Conservation (phyloP, 2,888 invertebrate species). For the Leptura quadrifasciata region DNA sequence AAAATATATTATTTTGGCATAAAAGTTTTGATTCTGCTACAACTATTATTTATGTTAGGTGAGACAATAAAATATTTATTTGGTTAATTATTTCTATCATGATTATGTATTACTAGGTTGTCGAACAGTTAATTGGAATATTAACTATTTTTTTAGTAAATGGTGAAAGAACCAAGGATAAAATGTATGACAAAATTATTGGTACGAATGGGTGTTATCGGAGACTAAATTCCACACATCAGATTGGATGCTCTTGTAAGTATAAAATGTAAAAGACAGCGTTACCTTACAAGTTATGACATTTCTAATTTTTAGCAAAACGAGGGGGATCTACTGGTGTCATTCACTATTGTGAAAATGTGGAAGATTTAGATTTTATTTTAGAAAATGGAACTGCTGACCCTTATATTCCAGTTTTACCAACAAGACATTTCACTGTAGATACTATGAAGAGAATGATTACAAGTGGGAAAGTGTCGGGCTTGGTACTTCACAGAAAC, state of each 20-base stretch:
- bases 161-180: slow-evolving; percentile 82
- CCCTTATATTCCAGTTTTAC: slow-evolving; percentile 87
- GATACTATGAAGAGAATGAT: slow-evolving; percentile 75
- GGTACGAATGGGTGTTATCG: slow-evolving; percentile 89
- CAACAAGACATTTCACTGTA: slow-evolving; percentile 79
- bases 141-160: slow-evolving; percentile 69
- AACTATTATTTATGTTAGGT: slow-evolving; percentile 4
- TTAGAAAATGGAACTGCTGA: slow-evolving; percentile 83
- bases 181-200: slow-evolving; percentile 86
- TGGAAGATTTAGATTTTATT: slow-evolving; percentile 85
- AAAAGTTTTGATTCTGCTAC: background rate
- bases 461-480: slow-evolving; percentile 78
- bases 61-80: background rate
- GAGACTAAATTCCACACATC: slow-evolving; percentile 94
- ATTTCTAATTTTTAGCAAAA: slow-evolving; percentile 75
- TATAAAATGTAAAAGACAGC: slow-evolving; percentile 56
- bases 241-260: slow-evolving; percentile 96
- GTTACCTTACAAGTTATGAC: background rate
- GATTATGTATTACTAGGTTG: background rate
- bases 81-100: background rate
- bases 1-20: background rate
- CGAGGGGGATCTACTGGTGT: slow-evolving; percentile 90
- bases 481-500: slow-evolving; percentile 78
- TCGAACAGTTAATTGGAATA: background rate
- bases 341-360: slow-evolving; percentile 82